Evolutionary conservation across 2,888 invertebrate genomes (phyloP), one percentile per base, ranked within the genome.

Genomic region (Leistus spinibarbis): DNA sequence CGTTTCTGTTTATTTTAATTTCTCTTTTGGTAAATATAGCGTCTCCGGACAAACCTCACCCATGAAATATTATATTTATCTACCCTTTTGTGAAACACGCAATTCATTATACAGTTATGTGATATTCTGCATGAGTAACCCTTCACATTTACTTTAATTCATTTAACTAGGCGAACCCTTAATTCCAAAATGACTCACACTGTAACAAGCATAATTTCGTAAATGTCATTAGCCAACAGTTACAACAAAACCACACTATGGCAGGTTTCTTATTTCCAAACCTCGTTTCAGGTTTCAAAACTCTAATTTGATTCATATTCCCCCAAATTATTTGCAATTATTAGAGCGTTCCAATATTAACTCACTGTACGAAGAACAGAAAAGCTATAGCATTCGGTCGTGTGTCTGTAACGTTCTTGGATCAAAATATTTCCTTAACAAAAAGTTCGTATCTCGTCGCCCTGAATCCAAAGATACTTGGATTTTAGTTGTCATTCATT

Each of bases 141-240:
- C 64, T 71, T 71, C 71, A 24, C 64, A 71, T 71, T 71, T 64
- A 71, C 63, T 71, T 64, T 64, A 71, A 64, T 71, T 71, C 63
- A 62, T 71, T 71, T 71, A 40, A 40, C 40, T 40, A 40, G 40
- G 40, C 40, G 40, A 40, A 40, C 40, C 40, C 40, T 40, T 40
- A 40, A 40, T 40, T 40, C 13, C 40, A 13, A 40, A 40, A 40
- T 40, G 40, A 40, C 40, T 40, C 40, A 40, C 40, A n/a, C n/a
- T n/a, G n/a, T 40, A 13, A 1, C 40, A 10, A 40, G 1, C 13
- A 40, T 10, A 3, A 40, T 40, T 40, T 40, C 40, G 13, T 40
- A 40, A 40, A 40, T 40, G 40, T 40, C 40, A 40, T 40, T 40
- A 40, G 10, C 40, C 40, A 40, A 40, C 40, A 40, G 40, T 40